Evolutionary conservation across 2,888 invertebrate genomes (phyloP).

Genomic region (Abrostola tripartita): DNA sequence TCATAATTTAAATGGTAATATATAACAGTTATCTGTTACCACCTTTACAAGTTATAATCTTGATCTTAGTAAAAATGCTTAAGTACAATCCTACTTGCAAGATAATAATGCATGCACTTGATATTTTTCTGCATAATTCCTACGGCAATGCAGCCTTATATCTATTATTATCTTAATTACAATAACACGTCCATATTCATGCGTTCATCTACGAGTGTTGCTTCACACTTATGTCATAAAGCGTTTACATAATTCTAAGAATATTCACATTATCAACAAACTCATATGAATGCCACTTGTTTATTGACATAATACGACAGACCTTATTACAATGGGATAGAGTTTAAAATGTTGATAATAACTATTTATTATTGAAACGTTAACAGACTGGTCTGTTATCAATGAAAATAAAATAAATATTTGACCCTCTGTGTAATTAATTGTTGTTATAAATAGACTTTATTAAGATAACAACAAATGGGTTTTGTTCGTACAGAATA

Average conservation of each 20-base stretch:
- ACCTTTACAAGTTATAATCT: no score
- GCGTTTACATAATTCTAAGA: constrained; percentile 41
- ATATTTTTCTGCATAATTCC: no score
- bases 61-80: no score
- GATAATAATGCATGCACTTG: no score
- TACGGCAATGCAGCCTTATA: no score
- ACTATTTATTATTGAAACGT: constrained; percentile 1
- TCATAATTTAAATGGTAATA: no score
- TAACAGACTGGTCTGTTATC: constrained; percentile 40
- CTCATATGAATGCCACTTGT: constrained; percentile 36
- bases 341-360: constrained; percentile 14
- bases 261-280: constrained; percentile 36
- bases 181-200: constrained; percentile 22
- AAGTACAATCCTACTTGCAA: no score
- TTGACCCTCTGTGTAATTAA: constrained; percentile 55
- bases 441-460: constrained; percentile 58
- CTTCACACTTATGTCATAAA: constrained; percentile 46
- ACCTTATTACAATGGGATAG: constrained; percentile 16
- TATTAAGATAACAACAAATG: constrained; percentile 38
- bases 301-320: constrained; percentile 5
- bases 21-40: no score
- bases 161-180: constrained; percentile 12
- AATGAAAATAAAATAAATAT: constrained; percentile 53
- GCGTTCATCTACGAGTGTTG: constrained; percentile 15
- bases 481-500: constrained; percentile 36